Percentiles rank a stretch among this genome's conserved stretches.
These are phyloP conservation scores for Trinectes maculatus DNA, from an alignment of 2,113 vertebrate species.

Conservation along the genomic window DNA sequence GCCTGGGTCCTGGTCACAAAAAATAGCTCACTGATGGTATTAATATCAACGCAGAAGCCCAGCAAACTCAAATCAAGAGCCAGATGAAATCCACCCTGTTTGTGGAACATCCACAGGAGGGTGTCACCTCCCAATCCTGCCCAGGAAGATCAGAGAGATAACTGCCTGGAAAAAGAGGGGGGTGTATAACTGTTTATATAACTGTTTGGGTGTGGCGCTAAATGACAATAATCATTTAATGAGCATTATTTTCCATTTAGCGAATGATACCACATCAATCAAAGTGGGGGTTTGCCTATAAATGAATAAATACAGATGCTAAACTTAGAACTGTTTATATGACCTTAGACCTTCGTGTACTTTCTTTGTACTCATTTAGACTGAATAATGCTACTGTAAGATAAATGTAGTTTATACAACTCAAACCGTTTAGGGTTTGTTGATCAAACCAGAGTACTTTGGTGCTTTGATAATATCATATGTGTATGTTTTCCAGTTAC, in stretches of 20 bases:
- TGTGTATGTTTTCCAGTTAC: neutral
- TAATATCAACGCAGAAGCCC: slow-evolving; percentile 39
- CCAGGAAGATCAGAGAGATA: slow-evolving; percentile 33
- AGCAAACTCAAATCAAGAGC: slow-evolving; percentile 14
- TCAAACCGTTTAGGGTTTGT: too few species aligned
- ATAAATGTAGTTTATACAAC: slow-evolving; percentile 6
- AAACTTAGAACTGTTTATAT: too few species aligned
- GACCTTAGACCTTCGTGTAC: too few species aligned
- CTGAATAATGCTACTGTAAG: neutral
- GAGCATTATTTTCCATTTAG: neutral
- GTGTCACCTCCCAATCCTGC: slow-evolving; percentile 5
- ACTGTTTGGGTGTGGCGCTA: slow-evolving; percentile 26
- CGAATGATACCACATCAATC: too few species aligned
- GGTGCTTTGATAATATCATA: too few species aligned
- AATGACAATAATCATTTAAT: neutral
- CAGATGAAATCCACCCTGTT: slow-evolving; percentile 36
- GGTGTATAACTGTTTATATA: slow-evolving; percentile 8
- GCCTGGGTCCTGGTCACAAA: neutral
- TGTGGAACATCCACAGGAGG: slow-evolving; percentile 6
- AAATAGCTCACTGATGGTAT: slow-evolving; percentile 53
- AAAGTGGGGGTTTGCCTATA: neutral
- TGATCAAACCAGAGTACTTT: too few species aligned
- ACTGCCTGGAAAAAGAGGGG: neutral
- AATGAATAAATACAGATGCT: too few species aligned
- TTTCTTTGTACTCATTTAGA: neutral